Percentiles rank a stretch among this genome's conserved stretches.
Evolutionary conservation across 2,888 invertebrate species (phyloP).

Genomic region (Suillia variegata): DNA sequence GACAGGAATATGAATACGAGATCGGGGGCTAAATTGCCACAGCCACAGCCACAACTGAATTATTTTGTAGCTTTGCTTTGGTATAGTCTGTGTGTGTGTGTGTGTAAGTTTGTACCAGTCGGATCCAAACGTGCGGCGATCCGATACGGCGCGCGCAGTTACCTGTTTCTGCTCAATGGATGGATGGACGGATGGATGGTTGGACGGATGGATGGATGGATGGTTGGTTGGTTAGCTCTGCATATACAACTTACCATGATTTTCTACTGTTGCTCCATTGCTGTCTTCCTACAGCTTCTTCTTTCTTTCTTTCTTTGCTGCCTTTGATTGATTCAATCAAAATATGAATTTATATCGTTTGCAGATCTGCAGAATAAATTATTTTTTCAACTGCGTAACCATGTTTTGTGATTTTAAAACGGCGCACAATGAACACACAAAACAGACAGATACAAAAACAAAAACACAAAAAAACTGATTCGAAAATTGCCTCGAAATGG

Average conservation of each 20-base stretch:
- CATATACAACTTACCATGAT: conserved; percentile 7
- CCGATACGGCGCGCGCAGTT: not conserved
- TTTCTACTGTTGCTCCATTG: conserved; percentile 22
- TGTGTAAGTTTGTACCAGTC: not conserved
- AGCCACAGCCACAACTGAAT: not conserved
- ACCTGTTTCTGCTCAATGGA: too few relatives aligned
- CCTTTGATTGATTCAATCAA: conserved; percentile 59
- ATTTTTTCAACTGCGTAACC: conserved; percentile 19
- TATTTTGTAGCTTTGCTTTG: too few relatives aligned
- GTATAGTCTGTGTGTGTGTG: not conserved
- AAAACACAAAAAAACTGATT: too few relatives aligned
- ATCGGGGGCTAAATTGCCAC: not conserved
- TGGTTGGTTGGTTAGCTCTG: too few relatives aligned
- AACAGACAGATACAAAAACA: too few relatives aligned
- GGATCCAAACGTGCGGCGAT: not conserved
- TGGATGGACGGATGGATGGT: too few relatives aligned
- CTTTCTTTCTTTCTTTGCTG: not conserved
- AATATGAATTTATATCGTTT: conserved; percentile 38
- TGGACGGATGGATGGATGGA: too few relatives aligned
- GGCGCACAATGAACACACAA: too few relatives aligned
- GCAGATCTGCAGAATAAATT: conserved; percentile 26
- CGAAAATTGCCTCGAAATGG: conserved; percentile 15
- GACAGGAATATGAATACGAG: conserved; percentile 54
- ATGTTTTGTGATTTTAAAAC: conserved; percentile 19
- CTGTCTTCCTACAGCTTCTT: not conserved